Evolutionary conservation across 1,140 invertebrate species (phyloP).

Genomic region (Brachionus sp.): DNA sequence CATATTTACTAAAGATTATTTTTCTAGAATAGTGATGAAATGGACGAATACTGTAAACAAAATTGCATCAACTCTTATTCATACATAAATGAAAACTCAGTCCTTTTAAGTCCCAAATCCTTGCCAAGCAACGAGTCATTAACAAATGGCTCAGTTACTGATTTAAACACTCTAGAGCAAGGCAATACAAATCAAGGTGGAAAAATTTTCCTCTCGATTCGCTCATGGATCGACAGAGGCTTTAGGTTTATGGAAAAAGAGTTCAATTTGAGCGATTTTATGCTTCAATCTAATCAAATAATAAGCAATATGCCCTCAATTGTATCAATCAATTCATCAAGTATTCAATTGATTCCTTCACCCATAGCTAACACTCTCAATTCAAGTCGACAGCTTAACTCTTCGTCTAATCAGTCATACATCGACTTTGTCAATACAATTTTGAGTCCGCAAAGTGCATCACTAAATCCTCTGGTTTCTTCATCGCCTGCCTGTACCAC

Average conservation of each 20-base stretch:
- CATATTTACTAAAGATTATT: neutral
- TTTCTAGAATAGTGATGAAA: constrained; percentile 14
- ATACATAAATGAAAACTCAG: constrained; percentile 28
- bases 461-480: neutral
- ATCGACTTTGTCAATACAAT: neutral
- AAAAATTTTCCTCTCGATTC: neutral
- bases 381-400: neutral
- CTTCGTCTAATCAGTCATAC: neutral
- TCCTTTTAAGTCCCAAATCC: neutral
- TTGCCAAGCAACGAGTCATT: neutral
- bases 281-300: neutral
- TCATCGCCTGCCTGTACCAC: neutral
- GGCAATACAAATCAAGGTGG: neutral
- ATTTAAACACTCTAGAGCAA: neutral
- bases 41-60: constrained; percentile 37
- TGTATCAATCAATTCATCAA: neutral
- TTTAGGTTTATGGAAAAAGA: constrained; percentile 31
- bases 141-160: neutral
- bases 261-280: neutral
- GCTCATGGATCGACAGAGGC: constrained; percentile 25
- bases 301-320: neutral
- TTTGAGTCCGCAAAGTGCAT: neutral
- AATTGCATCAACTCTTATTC: constrained; percentile 19
- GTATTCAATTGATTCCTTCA: neutral
- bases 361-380: neutral